Percentiles rank a stretch among this genome's conserved stretches.
These are phyloP conservation scores for Chydorus sphaericus DNA, from an alignment of 2,888 invertebrate genomes.

Conservation along the genomic window DNA sequence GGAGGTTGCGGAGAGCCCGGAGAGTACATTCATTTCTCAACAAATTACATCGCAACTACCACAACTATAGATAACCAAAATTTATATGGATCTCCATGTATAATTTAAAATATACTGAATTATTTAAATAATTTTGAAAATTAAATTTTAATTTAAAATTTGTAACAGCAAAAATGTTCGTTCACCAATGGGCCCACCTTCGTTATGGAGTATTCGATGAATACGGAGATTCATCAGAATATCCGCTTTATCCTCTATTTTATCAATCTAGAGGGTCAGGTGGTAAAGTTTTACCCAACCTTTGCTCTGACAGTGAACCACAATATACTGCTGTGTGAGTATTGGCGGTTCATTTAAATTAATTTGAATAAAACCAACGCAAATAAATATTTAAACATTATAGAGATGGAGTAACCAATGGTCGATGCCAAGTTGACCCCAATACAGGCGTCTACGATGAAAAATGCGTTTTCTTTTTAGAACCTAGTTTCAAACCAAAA, in stretches of 20 bases:
- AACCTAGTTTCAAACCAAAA: neutral
- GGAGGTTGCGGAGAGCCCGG: conserved; percentile 25
- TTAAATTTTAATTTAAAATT: neutral
- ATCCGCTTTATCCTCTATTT: neutral
- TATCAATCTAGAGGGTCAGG: neutral
- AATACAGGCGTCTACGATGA: neutral
- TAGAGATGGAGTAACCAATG: neutral
- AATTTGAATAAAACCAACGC: too few relatives aligned
- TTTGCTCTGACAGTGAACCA: neutral
- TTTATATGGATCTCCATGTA: conserved; percentile 21
- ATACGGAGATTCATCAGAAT: conserved; percentile 17
- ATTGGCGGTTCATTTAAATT: too few relatives aligned
- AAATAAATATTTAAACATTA: too few relatives aligned
- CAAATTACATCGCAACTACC: conserved; percentile 19
- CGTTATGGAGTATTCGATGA: conserved; percentile 25
- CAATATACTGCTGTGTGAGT: neutral
- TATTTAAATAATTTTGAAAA: neutral
- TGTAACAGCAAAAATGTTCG: conserved; percentile 18
- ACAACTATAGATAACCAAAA: conserved; percentile 13
- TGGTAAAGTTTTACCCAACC: neutral
- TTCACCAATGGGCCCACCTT: conserved; percentile 25
- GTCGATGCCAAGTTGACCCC: neutral
- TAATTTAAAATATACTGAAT: neutral
- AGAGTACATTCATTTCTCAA: conserved; percentile 23
- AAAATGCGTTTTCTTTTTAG: neutral